Conservation (phyloP, 2,113 vertebrate species). For the Mystacornis crossleyi region DNA sequence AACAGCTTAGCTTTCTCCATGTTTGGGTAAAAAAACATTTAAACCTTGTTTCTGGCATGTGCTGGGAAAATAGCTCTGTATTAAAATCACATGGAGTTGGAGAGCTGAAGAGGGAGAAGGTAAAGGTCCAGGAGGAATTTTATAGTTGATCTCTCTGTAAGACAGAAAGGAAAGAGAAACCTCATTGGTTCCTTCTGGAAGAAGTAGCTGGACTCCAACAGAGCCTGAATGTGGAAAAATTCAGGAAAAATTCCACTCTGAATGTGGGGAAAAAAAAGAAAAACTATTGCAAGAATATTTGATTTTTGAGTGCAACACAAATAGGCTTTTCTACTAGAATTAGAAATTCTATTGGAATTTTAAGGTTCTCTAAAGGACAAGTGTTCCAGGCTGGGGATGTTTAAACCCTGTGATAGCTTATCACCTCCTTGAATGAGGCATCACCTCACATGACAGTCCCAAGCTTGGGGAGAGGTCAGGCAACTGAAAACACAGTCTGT, state of each 20-base stretch:
- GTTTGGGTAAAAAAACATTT: neutral
- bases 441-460: neutral
- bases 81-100: neutral
- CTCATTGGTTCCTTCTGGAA: neutral
- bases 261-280: neutral
- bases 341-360: neutral
- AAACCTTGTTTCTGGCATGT: neutral
- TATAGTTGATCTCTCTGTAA: neutral
- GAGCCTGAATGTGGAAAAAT: neutral
- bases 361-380: neutral
- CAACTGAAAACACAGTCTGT: accelerated
- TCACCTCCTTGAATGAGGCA: neutral
- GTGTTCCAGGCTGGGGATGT: neutral
- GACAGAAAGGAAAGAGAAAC: neutral
- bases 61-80: neutral
- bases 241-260: neutral
- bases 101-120: neutral
- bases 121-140: neutral
- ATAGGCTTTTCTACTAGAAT: neutral
- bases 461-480: neutral
- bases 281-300: neutral
- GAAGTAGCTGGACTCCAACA: neutral
- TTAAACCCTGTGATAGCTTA: neutral
- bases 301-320: neutral
- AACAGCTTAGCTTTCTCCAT: neutral